Conservation (phyloP, 2,888 invertebrate genomes). For the Cotesia congregata region DNA sequence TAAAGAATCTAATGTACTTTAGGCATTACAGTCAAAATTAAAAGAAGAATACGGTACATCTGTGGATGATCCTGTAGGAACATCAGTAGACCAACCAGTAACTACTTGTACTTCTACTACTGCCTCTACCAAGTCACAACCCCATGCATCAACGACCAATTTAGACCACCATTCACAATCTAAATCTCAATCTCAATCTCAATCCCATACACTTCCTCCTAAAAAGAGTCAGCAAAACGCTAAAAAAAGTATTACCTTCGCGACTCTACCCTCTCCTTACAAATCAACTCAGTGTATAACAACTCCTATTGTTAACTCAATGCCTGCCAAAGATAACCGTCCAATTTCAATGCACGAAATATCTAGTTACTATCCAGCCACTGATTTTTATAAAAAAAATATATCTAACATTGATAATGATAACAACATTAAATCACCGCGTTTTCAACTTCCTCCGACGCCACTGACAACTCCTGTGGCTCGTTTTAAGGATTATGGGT, state of each 20-base stretch:
- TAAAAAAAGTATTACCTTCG: constrained; percentile 63
- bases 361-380: constrained; percentile 45
- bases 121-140: constrained; percentile 39
- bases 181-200: constrained; percentile 6
- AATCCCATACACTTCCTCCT: constrained; percentile 58
- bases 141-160: constrained; percentile 51
- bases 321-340: constrained; percentile 45
- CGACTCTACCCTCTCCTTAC: constrained; percentile 55
- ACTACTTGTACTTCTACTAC: constrained; percentile 34
- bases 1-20: constrained; percentile 49
- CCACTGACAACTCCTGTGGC: constrained; percentile 62
- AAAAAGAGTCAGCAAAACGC: constrained; percentile 52
- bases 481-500: constrained; percentile 52
- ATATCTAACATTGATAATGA: constrained; percentile 39
- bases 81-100: constrained; percentile 51
- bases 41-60: constrained; percentile 62
- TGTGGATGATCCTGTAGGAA: constrained; percentile 56
- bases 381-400: constrained; percentile 47
- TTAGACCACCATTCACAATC: constrained; percentile 50
- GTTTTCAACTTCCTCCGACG: constrained; percentile 65
- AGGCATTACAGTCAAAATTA: constrained; percentile 58
- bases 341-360: constrained; percentile 51
- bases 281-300: constrained; percentile 43
- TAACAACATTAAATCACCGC: constrained; percentile 49
- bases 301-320: constrained; percentile 44